Base-by-base conservation (phyloP, 2,797 vertebrate species). In the Mico argentatus region DNA sequence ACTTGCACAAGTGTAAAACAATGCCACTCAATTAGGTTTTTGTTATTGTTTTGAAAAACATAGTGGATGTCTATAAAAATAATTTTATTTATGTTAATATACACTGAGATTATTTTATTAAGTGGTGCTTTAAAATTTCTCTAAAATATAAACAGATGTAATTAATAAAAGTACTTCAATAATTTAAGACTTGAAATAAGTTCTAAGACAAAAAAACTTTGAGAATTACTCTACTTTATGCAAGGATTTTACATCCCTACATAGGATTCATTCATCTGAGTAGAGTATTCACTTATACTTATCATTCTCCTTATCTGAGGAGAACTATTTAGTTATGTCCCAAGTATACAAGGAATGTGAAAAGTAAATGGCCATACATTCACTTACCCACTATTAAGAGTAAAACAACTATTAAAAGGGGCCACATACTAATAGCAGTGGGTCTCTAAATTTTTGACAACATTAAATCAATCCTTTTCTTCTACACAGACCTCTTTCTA, bases 51-150 rank as follows among this genome's bases (percentile, higher is more conserved):
- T 88, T 84, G 13, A 15, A 84, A 94, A 80, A 91, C 14, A 84
- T 0, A 87, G 30, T 27, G 86, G 48, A 92, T 76, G 36, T 79
- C 52, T 91, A 85, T n/a, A 52, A 67, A 90, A 55, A n/a, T 72
- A 52, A 73, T 57, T 85, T 90, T 90, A 94, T 44, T 94, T 33
- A 33, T 79, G 24, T 67, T 80, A 94, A 52, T 70, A 55, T 72
- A n/a, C 75, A 92, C 82, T 72, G 11, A 15, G 5, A 33, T 93
- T 75, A 24, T 10, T 96, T 91, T 4, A 82, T 67, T 79, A 81
- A 91, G 17, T 55, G 89, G 27, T 87, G 15, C 24, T 90, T 92
- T 82, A 95, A 92, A 85, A 90, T 81, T 88, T 91, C 39, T 73
- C 39, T 88, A 88, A 92, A 91, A 83, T 52, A 55, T 84, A 88